Evolutionary conservation across 2,113 vertebrate species (phyloP).

Genomic region (Onychostruthus taczanowskii): DNA sequence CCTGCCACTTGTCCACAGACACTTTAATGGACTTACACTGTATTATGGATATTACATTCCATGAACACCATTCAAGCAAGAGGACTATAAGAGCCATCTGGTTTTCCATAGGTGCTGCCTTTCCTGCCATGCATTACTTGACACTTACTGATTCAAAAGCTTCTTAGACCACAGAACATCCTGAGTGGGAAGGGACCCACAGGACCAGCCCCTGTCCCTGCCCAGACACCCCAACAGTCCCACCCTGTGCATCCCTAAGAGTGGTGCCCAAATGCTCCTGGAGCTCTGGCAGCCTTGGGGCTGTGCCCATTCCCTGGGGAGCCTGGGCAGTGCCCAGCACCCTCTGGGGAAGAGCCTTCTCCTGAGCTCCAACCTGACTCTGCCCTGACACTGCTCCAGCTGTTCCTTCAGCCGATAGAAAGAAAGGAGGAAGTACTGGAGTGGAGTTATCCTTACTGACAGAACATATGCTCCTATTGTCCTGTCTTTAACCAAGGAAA

Average conservation of each 20-base stretch:
- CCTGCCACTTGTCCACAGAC: background rate
- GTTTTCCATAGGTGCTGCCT: background rate
- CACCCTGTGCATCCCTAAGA: background rate
- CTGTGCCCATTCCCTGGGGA: background rate
- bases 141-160: background rate
- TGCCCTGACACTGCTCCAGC: background rate
- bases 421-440: background rate
- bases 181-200: background rate
- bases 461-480: background rate
- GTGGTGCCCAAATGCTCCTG: rapidly evolving
- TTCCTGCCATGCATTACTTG: rapidly evolving
- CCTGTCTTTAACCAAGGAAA: background rate
- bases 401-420: rapidly evolving
- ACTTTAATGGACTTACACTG: background rate
- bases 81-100: background rate
- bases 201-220: background rate
- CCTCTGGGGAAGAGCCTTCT: background rate
- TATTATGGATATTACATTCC: background rate
- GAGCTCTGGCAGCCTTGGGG: background rate
- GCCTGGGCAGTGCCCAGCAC: background rate
- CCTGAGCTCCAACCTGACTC: rapidly evolving
- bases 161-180: background rate
- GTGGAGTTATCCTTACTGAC: background rate
- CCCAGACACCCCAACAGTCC: background rate
- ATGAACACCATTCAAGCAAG: background rate